Evolutionary conservation across 1,140 invertebrate genomes (phyloP).

Genomic region (Bombus haemorrhoidalis): DNA sequence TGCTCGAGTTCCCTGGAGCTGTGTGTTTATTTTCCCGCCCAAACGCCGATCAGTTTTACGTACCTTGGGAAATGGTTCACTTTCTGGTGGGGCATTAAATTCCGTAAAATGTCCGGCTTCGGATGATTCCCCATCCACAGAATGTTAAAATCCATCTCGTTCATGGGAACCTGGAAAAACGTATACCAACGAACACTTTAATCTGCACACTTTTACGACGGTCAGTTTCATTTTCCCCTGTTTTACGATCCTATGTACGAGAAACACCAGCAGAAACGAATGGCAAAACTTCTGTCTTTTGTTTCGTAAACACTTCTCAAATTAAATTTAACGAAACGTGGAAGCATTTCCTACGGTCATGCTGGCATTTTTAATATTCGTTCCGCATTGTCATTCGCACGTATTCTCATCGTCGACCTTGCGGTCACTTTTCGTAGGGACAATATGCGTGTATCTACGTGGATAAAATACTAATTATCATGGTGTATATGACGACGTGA

Average conservation of each 20-base stretch:
- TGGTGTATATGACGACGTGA: neutral
- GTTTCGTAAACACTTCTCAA: neutral
- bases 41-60: conserved; percentile 31
- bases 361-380: conserved; percentile 46
- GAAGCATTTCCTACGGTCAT: neutral
- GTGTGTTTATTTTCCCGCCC: neutral
- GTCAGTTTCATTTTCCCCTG: neutral
- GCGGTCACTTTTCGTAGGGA: conserved; percentile 57
- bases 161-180: conserved; percentile 77
- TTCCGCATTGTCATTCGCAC: conserved; percentile 45
- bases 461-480: conserved; percentile 29
- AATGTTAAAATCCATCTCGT: conserved; percentile 91
- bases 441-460: conserved; percentile 22
- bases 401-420: conserved; percentile 49
- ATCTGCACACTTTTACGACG: neutral
- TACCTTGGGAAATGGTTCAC: conserved; percentile 97
- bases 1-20: neutral
- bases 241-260: neutral
- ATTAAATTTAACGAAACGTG: conserved; percentile 10
- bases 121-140: conserved; percentile 96
- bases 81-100: conserved; percentile 92
- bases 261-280: neutral
- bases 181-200: neutral
- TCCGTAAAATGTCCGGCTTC: conserved; percentile 92
- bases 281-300: no score